These are phyloP conservation scores for Ametastegia equiseti DNA, from an alignment of 2,888 invertebrate species.

Conservation along the genomic window DNA sequence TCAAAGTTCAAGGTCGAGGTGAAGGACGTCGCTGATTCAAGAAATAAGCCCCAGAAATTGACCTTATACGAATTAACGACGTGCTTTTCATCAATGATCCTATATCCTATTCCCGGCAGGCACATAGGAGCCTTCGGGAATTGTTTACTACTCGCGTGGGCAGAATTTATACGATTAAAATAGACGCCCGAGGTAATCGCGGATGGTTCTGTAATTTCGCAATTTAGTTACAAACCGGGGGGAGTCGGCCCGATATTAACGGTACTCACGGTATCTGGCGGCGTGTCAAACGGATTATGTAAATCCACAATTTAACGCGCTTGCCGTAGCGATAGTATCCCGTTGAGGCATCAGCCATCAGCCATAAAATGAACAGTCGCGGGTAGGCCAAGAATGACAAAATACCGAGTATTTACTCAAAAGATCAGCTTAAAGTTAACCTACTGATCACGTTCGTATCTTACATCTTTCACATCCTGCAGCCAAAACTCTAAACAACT, in stretches of 20 bases:
- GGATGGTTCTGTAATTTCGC: neutral
- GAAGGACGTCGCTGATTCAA: neutral
- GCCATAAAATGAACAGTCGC: neutral
- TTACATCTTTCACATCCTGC: neutral
- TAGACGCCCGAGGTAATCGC: conserved; percentile 1
- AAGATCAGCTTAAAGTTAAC: neutral
- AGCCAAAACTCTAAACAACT: no score
- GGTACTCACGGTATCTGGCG: conserved; percentile 4
- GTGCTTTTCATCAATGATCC: neutral
- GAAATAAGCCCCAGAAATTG: neutral
- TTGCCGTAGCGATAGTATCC: neutral
- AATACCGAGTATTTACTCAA: neutral
- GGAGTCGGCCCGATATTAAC: neutral
- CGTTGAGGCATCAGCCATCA: neutral
- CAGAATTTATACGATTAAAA: neutral
- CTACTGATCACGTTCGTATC: neutral
- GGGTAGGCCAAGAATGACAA: conserved; percentile 17
- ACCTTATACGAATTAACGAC: neutral
- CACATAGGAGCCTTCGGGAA: no score
- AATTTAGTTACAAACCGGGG: conserved; percentile 11
- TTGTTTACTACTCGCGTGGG: neutral
- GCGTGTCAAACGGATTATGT: conserved; percentile 29
- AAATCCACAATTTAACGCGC: conserved; percentile 27
- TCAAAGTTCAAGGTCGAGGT: conserved; percentile 6
- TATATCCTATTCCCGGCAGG: neutral